Conservation (phyloP, 2,113 vertebrate genomes). For the Rhinichthys klamathensis region DNA sequence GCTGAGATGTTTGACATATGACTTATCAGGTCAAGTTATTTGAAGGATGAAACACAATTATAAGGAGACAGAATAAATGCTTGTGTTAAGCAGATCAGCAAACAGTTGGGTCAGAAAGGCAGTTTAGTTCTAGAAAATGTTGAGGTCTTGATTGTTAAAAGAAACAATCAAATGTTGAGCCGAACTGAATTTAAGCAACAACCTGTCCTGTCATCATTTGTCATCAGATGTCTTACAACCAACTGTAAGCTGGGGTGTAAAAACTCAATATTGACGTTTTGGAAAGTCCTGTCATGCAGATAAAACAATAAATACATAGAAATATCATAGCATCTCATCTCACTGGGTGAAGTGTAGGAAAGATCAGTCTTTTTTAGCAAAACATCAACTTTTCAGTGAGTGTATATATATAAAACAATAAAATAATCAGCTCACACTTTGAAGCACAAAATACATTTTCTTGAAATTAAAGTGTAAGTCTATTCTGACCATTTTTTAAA, state of each 20-base stretch:
- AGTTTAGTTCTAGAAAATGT: neutral
- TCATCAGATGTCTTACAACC: neutral
- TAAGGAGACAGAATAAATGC: conserved; percentile 7
- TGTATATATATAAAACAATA: neutral
- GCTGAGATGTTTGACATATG: conserved; percentile 90
- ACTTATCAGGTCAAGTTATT: conserved; percentile 51
- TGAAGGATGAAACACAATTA: conserved; percentile 3
- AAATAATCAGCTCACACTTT: neutral
- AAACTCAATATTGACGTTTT: neutral
- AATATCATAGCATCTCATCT: neutral
- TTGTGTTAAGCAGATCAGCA: conserved; percentile 21
- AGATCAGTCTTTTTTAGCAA: neutral
- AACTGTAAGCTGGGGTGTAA: neutral
- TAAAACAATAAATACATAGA: neutral
- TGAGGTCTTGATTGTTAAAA: neutral
- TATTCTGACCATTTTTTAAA: conserved; percentile 4
- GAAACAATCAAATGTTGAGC: neutral
- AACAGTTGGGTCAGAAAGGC: neutral
- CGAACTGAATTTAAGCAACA: too few relatives aligned
- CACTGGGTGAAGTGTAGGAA: neutral
- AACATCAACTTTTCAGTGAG: neutral
- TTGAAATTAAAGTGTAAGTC: neutral
- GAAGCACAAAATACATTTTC: neutral
- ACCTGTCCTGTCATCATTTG: too few relatives aligned
- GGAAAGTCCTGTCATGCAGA: neutral